Percentiles rank a stretch among this genome's conserved stretches.
Conservation (phyloP, 2,113 vertebrate genomes). For the Cairina moschata region DNA sequence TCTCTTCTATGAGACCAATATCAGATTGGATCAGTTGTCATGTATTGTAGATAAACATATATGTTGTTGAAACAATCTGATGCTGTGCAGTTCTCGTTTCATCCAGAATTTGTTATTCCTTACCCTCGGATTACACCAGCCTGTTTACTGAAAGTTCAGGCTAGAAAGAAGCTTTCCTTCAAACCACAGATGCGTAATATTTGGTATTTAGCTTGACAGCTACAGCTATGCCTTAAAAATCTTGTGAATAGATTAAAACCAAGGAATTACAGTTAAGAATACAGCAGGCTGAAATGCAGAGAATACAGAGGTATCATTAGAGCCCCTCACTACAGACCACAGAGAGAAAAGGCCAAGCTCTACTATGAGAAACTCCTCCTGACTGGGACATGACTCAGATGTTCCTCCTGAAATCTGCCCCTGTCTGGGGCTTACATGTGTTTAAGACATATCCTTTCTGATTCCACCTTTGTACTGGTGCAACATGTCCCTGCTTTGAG, state of each 20-base stretch:
- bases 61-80: slow-evolving; percentile 7
- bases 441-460: slow-evolving; percentile 26
- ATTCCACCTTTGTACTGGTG: slow-evolving; percentile 23
- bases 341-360: not conserved
- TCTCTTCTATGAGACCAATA: not conserved
- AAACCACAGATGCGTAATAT: not conserved
- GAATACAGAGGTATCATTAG: not conserved
- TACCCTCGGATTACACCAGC: not conserved
- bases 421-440: not conserved
- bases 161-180: not conserved
- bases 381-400: not conserved
- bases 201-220: slow-evolving; percentile 4
- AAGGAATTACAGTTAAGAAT: not conserved
- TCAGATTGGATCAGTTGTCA: not conserved
- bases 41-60: not conserved
- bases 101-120: slow-evolving; percentile 2
- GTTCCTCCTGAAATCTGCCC: not conserved
- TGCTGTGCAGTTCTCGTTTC: not conserved
- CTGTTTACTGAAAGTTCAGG: not conserved
- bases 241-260: not conserved
- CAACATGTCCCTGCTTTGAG: not conserved
- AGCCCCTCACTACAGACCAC: not conserved
- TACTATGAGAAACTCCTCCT: not conserved
- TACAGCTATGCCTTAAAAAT: not conserved
- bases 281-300: not conserved